These are phyloP conservation scores for Smutsia gigantea DNA, from an alignment of 2,797 vertebrate species.

Conservation along the genomic window DNA sequence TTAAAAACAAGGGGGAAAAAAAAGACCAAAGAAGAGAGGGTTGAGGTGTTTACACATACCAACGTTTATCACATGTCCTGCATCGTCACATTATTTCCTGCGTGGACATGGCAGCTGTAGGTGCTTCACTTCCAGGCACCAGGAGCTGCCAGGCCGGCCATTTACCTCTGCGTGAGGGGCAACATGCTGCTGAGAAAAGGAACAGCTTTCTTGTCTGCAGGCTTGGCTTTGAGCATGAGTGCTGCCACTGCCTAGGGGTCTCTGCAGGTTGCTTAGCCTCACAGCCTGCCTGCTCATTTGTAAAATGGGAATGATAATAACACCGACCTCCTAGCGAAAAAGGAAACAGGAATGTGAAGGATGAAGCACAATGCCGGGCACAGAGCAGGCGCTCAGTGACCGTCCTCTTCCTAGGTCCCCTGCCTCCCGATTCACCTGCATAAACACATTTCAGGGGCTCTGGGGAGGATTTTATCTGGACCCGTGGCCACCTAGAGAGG, in stretches of 20 bases:
- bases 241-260: neutral
- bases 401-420: neutral
- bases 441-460: constrained; percentile 52
- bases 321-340: neutral
- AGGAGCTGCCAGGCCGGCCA: too few relatives aligned
- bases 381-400: neutral
- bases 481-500: constrained; percentile 20
- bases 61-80: neutral
- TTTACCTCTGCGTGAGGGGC: neutral
- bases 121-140: neutral
- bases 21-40: neutral
- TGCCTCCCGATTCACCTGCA: constrained; percentile 52
- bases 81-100: neutral
- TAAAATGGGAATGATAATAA: neutral
- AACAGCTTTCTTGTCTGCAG: neutral
- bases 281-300: neutral
- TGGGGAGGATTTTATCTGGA: constrained; percentile 21
- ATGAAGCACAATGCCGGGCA: neutral
- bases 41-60: neutral
- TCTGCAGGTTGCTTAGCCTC: neutral
- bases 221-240: neutral
- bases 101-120: neutral
- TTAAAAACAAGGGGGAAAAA: neutral
- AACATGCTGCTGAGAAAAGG: neutral
- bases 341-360: neutral